phyloP scores from a whole-genome alignment of 2,888 invertebrate species.

The Gymnocheta viridis region DNA sequence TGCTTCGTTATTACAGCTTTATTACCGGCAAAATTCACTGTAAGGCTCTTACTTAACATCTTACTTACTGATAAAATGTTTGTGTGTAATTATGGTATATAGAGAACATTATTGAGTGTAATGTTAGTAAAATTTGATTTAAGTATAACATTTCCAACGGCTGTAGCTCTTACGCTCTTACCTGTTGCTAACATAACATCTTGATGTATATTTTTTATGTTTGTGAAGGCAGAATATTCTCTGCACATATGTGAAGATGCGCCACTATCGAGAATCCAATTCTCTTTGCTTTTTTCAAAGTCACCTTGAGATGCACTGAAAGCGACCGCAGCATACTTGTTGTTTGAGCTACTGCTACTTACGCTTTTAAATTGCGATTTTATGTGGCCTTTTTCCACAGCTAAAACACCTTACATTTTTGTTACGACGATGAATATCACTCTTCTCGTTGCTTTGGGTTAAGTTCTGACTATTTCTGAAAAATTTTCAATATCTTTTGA shows the following conservation, averaged over 20 bases:
- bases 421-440: background rate
- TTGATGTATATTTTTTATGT: background rate
- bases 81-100: too few species aligned
- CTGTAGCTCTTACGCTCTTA: background rate
- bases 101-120: background rate
- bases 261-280: constrained; percentile 17
- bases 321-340: background rate
- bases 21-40: constrained; percentile 2
- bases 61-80: too few species aligned
- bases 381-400: constrained; percentile 37
- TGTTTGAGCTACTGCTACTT: background rate
- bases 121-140: constrained; percentile 1
- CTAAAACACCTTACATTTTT: constrained; percentile 35
- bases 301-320: too few species aligned
- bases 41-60: background rate
- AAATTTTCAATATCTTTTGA: constrained; percentile 2
- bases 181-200: constrained; percentile 10
- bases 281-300: too few species aligned
- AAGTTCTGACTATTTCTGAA: background rate
- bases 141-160: background rate
- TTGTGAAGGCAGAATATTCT: background rate
- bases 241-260: constrained; percentile 15
- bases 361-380: constrained; percentile 5
- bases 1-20: background rate
- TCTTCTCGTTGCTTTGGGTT: background rate